A percentile compares a stretch with the other conserved stretches of the same genome.
These are phyloP conservation scores for Ophioninae sp. DNA, from an alignment of 2,888 invertebrate species.

Conservation along the genomic window DNA sequence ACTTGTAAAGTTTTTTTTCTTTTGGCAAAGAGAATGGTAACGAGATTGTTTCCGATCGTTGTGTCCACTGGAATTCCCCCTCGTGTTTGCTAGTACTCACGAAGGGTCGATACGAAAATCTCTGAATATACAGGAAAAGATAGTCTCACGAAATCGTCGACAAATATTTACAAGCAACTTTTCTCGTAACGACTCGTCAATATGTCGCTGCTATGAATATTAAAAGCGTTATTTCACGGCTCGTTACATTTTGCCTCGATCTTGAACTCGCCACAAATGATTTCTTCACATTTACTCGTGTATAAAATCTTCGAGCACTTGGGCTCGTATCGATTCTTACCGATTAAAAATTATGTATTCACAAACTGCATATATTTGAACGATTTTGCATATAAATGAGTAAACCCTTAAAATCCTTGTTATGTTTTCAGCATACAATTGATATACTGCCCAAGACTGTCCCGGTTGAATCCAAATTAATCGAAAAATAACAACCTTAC, in stretches of 20 bases:
- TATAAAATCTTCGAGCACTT: not conserved
- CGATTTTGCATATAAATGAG: not conserved
- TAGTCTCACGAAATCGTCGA: not conserved
- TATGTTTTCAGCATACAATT: not conserved
- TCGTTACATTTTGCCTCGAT: conserved; percentile 2
- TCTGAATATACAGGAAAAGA: not conserved
- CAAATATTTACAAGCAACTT: not conserved
- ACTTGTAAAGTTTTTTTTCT: not conserved
- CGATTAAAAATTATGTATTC: no score
- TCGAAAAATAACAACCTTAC: not conserved
- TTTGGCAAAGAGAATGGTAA: not conserved
- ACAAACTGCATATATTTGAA: not conserved
- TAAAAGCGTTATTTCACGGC: conserved; percentile 33
- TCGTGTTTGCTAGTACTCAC: not conserved
- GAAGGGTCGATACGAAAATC: conserved; percentile 1
- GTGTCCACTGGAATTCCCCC: no score
- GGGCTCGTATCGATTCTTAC: not conserved
- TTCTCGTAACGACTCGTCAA: not conserved
- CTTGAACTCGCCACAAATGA: not conserved
- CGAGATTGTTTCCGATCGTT: not conserved
- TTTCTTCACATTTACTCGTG: not conserved
- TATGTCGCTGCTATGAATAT: conserved; percentile 22
- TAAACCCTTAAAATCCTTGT: not conserved
- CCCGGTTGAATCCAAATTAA: not conserved
- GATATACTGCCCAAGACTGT: no score